Evolutionary conservation across 2,888 invertebrate species (phyloP), one percentile per base, ranked within the genome.

Genomic region (Rhagium mordax): DNA sequence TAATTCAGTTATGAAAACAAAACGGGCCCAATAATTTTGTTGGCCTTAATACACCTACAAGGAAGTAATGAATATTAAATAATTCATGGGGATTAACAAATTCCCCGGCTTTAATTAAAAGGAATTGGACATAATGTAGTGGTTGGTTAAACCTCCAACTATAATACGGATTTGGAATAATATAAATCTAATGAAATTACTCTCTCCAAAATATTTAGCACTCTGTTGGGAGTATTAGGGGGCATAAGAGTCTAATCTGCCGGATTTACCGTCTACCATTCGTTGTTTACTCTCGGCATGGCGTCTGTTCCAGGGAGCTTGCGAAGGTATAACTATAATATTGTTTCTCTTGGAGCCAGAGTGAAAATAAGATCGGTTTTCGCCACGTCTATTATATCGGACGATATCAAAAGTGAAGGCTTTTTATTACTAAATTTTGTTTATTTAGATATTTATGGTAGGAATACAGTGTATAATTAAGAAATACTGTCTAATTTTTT

Each of bases 181-280:
- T 69, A 60, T 67, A 60, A 69, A 61, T 61, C 70, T 70, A 62
- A 61, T 62, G 51, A 70, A 70, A 70, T 70, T 70, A 62, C 59
- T 33, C 33, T 15, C 33, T n/a, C 62, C 24, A 15, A 70, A 62
- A 60, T 51, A 51, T 69, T 70, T 70, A 70, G 62, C 55, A 47
- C 62, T 24, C 59, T 55, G 41, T 62, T 51, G 62, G 61, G 62
- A 27, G 55, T 47, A 55, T 70, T 70, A 61, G 61, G 33, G 51
- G 10, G 53, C 29, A 41, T 41, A 41, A 33, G 20, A 55, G 41
- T 41, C 41, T 55, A 62, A 62, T 61, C 41, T 60, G 47, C n/a
- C 21, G 53, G 53, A 48, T 47, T 62, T 62, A 49, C 47, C 47
- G 62, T 61, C 41, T 61, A 18, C 60, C 20, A 33, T 48, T 62